A percentile compares a stretch with the other conserved stretches of the same genome.
phyloP scores from a whole-genome alignment of 2,113 vertebrate species.

The Ophthalmolycus amberensis region DNA sequence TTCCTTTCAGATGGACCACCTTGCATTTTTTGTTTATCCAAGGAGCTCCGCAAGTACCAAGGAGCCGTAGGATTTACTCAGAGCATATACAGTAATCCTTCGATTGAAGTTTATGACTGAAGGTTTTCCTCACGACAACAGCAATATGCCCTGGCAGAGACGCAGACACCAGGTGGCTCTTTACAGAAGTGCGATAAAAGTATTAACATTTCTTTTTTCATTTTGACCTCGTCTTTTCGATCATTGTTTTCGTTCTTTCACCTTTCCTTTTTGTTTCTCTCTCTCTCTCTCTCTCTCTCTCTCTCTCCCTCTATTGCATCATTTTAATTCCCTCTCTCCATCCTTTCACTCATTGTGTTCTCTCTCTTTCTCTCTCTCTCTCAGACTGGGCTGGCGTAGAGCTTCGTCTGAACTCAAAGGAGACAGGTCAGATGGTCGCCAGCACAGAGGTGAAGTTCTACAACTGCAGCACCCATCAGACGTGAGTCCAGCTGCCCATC shows the following conservation, averaged over 20 bases:
- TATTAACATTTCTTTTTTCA: conserved; percentile 53
- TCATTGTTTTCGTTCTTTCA: conserved; percentile 44
- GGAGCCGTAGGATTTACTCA: conserved; percentile 51
- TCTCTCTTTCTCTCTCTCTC: not conserved
- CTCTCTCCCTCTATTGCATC: not conserved
- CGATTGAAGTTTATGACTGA: conserved; percentile 64
- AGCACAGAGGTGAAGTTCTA: conserved; percentile 98
- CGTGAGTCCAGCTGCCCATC: conserved; percentile 85
- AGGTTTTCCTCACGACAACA: conserved; percentile 58
- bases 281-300: conserved; percentile 7
- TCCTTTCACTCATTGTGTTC: conserved; percentile 2
- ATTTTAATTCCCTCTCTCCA: not conserved
- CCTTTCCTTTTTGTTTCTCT: conserved; percentile 3
- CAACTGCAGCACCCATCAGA: conserved; percentile 97
- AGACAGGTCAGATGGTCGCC: conserved; percentile 92
- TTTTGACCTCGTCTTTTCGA: conserved; percentile 51
- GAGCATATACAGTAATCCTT: conserved; percentile 57
- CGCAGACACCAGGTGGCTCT: conserved; percentile 69
- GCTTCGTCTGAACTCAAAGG: conserved; percentile 91
- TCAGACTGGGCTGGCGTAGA: conserved; percentile 93
- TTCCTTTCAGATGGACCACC: conserved; percentile 32
- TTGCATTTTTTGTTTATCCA: conserved; percentile 40
- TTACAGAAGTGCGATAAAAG: conserved; percentile 69
- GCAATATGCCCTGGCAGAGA: conserved; percentile 49
- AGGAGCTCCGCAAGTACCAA: conserved; percentile 43